These are phyloP conservation scores for Agrilus biguttatus DNA, from an alignment of 2,888 invertebrate genomes.

Conservation along the genomic window DNA sequence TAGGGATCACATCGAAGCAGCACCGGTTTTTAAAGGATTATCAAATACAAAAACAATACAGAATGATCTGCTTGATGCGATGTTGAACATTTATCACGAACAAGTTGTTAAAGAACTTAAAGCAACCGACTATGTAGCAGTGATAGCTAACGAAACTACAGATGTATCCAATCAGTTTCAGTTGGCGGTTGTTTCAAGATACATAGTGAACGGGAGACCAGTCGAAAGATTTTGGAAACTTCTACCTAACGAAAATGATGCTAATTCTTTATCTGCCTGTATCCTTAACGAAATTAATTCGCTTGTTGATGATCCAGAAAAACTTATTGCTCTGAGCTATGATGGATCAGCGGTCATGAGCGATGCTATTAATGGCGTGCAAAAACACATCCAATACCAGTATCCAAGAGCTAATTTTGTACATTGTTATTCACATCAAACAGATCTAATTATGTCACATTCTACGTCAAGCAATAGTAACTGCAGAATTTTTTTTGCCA, in stretches of 20 bases:
- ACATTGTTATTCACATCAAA: conserved; percentile 13
- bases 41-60: conserved; percentile 13
- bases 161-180: conserved; percentile 11
- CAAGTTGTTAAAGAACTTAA: conserved; percentile 12
- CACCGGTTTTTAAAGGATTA: conserved; percentile 10
- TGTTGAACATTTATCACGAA: conserved; percentile 11
- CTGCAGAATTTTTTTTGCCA: conserved; percentile 11
- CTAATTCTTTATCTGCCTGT: conserved; percentile 8
- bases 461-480: conserved; percentile 5
- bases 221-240: conserved; percentile 16
- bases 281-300: conserved; percentile 9
- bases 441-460: conserved; percentile 10
- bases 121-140: conserved; percentile 8
- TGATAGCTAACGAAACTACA: conserved; percentile 14
- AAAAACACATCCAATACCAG: conserved; percentile 4
- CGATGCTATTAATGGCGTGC: not conserved
- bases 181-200: conserved; percentile 13
- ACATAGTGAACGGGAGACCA: conserved; percentile 10
- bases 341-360: conserved; percentile 11
- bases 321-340: conserved; percentile 14
- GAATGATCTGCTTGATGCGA: conserved; percentile 14
- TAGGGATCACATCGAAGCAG: conserved; percentile 9
- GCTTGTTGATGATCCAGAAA: conserved; percentile 5
- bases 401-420: conserved; percentile 7
- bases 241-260: conserved; percentile 8